A percentile compares a stretch with the other conserved stretches of the same genome.
phyloP scores from a whole-genome alignment of 2,797 vertebrate species.

The Siniperca undulata region DNA sequence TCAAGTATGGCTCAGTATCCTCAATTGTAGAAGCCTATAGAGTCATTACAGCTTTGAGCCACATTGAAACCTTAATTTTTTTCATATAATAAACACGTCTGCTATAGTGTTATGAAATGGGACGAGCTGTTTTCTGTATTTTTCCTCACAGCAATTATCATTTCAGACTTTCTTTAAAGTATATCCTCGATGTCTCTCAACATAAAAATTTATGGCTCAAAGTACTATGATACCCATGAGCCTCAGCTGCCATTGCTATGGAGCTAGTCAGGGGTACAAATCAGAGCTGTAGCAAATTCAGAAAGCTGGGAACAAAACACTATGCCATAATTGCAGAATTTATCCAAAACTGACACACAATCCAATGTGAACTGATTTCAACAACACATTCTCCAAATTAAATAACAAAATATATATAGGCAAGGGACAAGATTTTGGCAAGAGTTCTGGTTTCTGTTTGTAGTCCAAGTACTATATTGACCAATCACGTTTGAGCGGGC shows the following conservation, averaged over 20 bases:
- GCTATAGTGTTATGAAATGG: background rate
- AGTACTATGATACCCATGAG: background rate
- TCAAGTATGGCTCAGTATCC: slow-evolving; percentile 30
- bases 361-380: background rate
- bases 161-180: background rate
- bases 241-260: too few species aligned
- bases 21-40: slow-evolving; percentile 21
- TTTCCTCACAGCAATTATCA: background rate
- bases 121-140: background rate
- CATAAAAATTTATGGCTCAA: background rate
- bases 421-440: too few species aligned
- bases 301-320: background rate
- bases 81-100: background rate
- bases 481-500: too few species aligned
- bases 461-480: too few species aligned
- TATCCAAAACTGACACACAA: background rate
- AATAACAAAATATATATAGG: background rate
- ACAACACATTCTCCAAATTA: background rate
- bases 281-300: background rate
- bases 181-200: background rate
- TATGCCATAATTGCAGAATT: background rate
- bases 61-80: slow-evolving; percentile 18
- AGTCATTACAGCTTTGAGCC: slow-evolving; percentile 18
- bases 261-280: background rate
- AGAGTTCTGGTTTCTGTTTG: too few species aligned